These are phyloP conservation scores for Phymorhynchus buccinoides DNA, from an alignment of 1,140 invertebrate genomes.

Conservation along the genomic window DNA sequence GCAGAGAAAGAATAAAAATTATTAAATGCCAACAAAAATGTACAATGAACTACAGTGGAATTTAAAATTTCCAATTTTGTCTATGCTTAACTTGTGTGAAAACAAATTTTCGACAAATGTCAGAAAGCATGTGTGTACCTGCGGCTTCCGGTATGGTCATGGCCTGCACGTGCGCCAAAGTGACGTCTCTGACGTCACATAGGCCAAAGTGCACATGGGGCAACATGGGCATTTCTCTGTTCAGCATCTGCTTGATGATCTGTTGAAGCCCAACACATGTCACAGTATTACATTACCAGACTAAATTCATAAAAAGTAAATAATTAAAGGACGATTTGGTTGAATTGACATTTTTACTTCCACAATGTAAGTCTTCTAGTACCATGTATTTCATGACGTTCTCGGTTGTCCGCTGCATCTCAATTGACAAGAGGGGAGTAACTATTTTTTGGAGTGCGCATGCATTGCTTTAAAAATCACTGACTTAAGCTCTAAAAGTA, in stretches of 20 bases:
- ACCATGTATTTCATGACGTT: too few species aligned
- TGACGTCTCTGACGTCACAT: slow-evolving; percentile 78
- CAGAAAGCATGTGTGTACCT: slow-evolving; percentile 55
- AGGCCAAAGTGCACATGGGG: slow-evolving; percentile 75
- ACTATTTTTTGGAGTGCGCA: too few species aligned
- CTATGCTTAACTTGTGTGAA: background rate
- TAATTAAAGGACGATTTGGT: background rate
- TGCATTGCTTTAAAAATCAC: too few species aligned
- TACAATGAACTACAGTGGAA: background rate
- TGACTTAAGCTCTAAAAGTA: too few species aligned
- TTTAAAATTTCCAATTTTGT: background rate
- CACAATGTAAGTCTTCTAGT: background rate
- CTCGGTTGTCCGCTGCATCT: too few species aligned
- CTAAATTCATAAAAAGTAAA: background rate
- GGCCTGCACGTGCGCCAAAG: slow-evolving; percentile 76
- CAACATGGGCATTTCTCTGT: slow-evolving; percentile 73
- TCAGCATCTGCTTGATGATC: slow-evolving; percentile 72
- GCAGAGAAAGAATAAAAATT: background rate
- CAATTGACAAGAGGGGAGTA: too few species aligned
- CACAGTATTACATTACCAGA: too few species aligned
- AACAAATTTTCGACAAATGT: background rate
- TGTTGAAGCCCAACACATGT: too few species aligned
- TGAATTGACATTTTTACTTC: background rate
- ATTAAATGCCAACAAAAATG: background rate
- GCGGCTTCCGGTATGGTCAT: slow-evolving; percentile 75